phyloP scores from a whole-genome alignment of 1,140 invertebrate species.

The Matsumurasca onukii region DNA sequence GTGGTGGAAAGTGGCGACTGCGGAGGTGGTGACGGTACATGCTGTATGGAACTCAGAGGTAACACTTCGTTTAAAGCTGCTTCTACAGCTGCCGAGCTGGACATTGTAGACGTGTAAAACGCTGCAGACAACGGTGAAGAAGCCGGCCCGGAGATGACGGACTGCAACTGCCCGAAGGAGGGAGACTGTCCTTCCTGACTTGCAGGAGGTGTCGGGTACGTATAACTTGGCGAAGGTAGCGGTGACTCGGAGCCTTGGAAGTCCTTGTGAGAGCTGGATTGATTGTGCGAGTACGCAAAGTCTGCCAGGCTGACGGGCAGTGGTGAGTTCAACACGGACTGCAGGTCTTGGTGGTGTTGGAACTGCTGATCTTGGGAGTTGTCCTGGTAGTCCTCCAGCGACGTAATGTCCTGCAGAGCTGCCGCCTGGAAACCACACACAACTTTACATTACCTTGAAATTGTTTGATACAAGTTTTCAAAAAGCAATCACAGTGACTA shows the following conservation, averaged over 20 bases:
- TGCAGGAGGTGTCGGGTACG: constrained; percentile 80
- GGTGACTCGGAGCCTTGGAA: constrained; percentile 53
- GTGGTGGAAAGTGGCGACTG: constrained; percentile 59
- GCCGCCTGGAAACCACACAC: constrained; percentile 43
- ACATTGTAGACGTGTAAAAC: constrained; percentile 84
- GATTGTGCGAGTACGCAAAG: constrained; percentile 65
- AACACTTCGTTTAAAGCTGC: constrained; percentile 78
- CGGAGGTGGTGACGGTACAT: constrained; percentile 60
- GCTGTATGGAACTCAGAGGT: constrained; percentile 66
- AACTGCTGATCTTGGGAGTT: constrained; percentile 44
- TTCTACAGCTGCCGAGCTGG: constrained; percentile 79
- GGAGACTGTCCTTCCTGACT: constrained; percentile 76
- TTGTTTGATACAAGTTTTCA: background rate
- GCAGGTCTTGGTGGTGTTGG: constrained; percentile 64
- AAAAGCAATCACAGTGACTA: background rate
- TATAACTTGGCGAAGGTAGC: constrained; percentile 69
- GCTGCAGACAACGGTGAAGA: constrained; percentile 73
- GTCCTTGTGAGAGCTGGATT: constrained; percentile 48
- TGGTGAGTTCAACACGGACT: constrained; percentile 71
- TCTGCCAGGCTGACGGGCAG: constrained; percentile 76
- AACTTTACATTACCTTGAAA: background rate
- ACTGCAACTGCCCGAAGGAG: constrained; percentile 50
- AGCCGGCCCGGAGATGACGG: constrained; percentile 51
- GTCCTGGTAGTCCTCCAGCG: constrained; percentile 61
- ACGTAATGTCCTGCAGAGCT: constrained; percentile 63